These are phyloP conservation scores for Ageneiosus marmoratus DNA, from an alignment of 2,113 vertebrate species.

Conservation along the genomic window DNA sequence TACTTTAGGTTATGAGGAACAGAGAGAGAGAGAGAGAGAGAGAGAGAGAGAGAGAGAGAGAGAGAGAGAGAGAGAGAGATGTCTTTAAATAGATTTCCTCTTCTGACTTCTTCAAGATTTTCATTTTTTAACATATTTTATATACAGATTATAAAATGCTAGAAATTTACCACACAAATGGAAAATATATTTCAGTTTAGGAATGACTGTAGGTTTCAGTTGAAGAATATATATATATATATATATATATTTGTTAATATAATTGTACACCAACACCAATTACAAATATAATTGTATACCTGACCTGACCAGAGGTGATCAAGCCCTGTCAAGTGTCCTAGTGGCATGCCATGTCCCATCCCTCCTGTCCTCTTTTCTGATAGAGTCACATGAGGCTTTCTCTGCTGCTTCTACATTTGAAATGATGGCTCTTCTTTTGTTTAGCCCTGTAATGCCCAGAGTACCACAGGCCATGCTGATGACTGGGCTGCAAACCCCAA, in stretches of 20 bases:
- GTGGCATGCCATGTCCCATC: neutral
- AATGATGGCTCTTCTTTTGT: neutral
- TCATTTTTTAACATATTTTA: neutral
- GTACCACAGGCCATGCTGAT: neutral
- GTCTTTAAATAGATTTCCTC: no score
- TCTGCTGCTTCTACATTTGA: neutral
- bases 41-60: no score
- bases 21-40: no score
- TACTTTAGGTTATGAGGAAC: no score
- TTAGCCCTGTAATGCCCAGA: neutral
- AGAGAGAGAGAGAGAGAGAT: no score
- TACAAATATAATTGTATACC: neutral
- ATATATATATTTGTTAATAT: no score
- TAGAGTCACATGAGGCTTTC: neutral
- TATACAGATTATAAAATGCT: neutral
- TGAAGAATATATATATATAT: no score
- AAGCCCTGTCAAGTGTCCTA: neutral
- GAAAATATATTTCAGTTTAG: neutral
- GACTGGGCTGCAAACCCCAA: neutral
- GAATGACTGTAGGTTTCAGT: no score
- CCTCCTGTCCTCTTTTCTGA: neutral
- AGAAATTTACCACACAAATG: neutral
- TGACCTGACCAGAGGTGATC: neutral
- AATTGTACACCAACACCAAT: no score
- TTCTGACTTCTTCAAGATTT: no score